These are phyloP conservation scores for Rhamphomyia laevipes DNA, from an alignment of 2,888 invertebrate genomes.

Conservation along the genomic window DNA sequence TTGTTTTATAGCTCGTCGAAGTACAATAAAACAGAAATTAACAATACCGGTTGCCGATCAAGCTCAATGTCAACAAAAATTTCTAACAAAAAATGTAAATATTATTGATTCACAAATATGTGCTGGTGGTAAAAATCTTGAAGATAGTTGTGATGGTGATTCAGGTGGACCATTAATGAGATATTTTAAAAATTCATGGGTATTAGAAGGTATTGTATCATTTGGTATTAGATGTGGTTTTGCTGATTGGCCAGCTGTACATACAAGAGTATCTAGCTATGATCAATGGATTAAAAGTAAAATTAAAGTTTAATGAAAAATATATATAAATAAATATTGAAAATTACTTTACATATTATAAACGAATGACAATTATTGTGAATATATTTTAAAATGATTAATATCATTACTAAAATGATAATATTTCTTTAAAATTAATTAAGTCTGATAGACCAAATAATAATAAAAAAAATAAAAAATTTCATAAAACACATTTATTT, in stretches of 20 bases:
- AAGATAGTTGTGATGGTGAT: conserved; percentile 65
- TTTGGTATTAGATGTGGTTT: conserved; percentile 55
- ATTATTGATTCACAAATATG: conserved; percentile 44
- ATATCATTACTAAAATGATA: no score
- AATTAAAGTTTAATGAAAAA: not conserved
- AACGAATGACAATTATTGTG: no score
- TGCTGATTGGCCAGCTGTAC: conserved; percentile 52
- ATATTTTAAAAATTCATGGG: conserved; percentile 41
- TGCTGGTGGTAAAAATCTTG: conserved; percentile 52
- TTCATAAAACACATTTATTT: no score
- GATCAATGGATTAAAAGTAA: conserved; percentile 37
- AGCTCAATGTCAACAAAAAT: conserved; percentile 38
- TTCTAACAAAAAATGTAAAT: conserved; percentile 22
- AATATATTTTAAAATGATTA: no score
- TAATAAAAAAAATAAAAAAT: no score
- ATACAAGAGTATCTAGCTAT: conserved; percentile 50
- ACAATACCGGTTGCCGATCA: conserved; percentile 39
- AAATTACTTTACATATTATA: no score
- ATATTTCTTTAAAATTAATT: no score
- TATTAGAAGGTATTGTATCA: conserved; percentile 52
- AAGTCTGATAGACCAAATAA: no score
- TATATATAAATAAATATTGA: no score
- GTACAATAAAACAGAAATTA: conserved; percentile 45
- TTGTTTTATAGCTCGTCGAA: conserved; percentile 33
- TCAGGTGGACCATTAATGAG: conserved; percentile 68